A percentile compares a stretch with the other conserved stretches of the same genome.
phyloP scores from a whole-genome alignment of 2,113 vertebrate genomes.

The Stigmatopora nigra region DNA sequence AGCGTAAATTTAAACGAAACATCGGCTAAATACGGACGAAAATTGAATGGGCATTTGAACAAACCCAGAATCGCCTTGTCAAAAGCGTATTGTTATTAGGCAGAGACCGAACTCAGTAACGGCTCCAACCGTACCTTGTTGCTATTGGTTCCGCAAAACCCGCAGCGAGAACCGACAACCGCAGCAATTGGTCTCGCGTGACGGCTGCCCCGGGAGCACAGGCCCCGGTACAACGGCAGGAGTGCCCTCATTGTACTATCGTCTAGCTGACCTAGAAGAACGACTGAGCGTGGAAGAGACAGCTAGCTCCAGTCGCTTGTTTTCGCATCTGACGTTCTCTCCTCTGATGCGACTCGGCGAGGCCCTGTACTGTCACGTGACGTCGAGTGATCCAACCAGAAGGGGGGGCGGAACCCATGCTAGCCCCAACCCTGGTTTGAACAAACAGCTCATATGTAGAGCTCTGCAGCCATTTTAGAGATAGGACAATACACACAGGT shows the following conservation, averaged over 20 bases:
- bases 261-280: constrained; percentile 13
- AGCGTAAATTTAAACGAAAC: constrained; percentile 4
- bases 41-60: neutral
- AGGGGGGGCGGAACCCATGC: constrained; percentile 13
- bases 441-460: constrained; percentile 4
- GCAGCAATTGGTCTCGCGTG: constrained; percentile 45
- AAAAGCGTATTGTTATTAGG: constrained; percentile 10
- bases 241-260: constrained; percentile 55
- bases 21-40: neutral
- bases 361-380: constrained; percentile 38
- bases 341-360: constrained; percentile 36
- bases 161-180: constrained; percentile 52
- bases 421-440: constrained; percentile 16
- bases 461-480: constrained; percentile 64
- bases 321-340: constrained; percentile 15
- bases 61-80: neutral
- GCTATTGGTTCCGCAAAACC: constrained; percentile 56
- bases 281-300: constrained; percentile 18
- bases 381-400: neutral
- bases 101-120: constrained; percentile 16
- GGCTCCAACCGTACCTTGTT: constrained; percentile 59
- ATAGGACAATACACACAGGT: too few relatives aligned
- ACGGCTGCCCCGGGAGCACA: constrained; percentile 45
- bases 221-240: constrained; percentile 46
- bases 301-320: constrained; percentile 45